These are phyloP conservation scores for Laspeyria flexula DNA, from an alignment of 2,888 invertebrate genomes.

Conservation along the genomic window DNA sequence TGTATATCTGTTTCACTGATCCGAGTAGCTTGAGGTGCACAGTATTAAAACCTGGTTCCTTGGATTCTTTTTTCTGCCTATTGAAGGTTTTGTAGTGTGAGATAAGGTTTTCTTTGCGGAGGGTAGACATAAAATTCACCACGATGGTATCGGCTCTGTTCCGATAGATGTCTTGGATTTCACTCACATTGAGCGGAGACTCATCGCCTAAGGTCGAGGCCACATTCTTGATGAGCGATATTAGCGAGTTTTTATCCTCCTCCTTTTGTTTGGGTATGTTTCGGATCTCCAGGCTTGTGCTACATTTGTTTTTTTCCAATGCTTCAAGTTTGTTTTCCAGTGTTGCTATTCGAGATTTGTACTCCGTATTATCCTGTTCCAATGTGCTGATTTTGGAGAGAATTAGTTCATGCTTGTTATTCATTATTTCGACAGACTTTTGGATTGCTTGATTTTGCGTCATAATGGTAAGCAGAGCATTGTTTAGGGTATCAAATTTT, in stretches of 20 bases:
- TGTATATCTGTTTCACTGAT: neutral
- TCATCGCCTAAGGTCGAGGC: neutral
- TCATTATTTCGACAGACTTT: neutral
- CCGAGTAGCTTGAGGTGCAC: neutral
- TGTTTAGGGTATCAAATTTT: neutral
- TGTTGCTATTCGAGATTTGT: neutral
- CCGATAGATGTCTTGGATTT: neutral
- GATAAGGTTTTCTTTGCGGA: neutral
- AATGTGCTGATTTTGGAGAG: neutral
- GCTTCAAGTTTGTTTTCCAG: neutral
- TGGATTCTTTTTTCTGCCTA: neutral
- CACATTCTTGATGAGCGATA: neutral
- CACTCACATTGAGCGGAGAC: neutral
- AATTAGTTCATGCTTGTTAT: neutral
- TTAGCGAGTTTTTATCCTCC: neutral
- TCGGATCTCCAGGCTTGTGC: neutral
- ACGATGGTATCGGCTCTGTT: neutral
- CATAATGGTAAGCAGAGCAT: neutral
- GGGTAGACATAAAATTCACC: neutral
- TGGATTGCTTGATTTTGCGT: neutral
- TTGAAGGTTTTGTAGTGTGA: neutral
- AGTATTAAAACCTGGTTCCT: neutral
- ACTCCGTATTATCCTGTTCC: neutral
- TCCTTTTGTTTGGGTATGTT: neutral
- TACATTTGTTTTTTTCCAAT: neutral